Conservation (phyloP, 1,140 invertebrate genomes). For the Hormaphis cornu region DNA sequence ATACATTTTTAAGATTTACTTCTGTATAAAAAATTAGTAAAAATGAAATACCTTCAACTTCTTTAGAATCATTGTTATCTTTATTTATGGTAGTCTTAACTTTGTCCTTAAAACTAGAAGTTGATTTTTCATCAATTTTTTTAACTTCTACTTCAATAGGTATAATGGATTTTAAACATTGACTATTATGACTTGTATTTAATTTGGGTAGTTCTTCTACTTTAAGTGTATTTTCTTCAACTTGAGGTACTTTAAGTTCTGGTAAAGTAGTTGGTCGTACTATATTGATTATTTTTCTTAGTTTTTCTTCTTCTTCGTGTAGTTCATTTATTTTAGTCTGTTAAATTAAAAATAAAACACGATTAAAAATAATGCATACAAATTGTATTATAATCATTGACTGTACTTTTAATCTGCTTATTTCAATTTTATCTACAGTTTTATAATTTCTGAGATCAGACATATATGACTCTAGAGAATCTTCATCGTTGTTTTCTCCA, state of each 20-base stretch:
- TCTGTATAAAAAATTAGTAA: no score
- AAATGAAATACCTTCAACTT: slow-evolving; percentile 3
- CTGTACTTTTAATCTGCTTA: slow-evolving; percentile 47
- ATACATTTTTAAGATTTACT: no score
- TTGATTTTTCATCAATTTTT: neutral
- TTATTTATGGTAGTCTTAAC: neutral
- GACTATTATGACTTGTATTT: neutral
- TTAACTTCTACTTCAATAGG: neutral
- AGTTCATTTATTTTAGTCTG: slow-evolving; percentile 43
- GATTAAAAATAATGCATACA: slow-evolving; percentile 11
- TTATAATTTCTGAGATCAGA: slow-evolving; percentile 47
- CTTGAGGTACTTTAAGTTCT: slow-evolving; percentile 41
- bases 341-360: neutral
- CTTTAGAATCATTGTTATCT: slow-evolving; percentile 12
- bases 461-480: slow-evolving; percentile 66
- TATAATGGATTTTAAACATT: neutral
- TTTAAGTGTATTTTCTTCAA: neutral
- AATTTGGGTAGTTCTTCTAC: neutral
- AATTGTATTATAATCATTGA: neutral
- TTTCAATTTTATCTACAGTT: slow-evolving; percentile 46
- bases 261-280: slow-evolving; percentile 63
- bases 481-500: slow-evolving; percentile 46
- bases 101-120: neutral
- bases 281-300: slow-evolving; percentile 64
- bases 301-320: slow-evolving; percentile 56